phyloP scores from a whole-genome alignment of 1,140 invertebrate species.

The Periplaneta americana region DNA sequence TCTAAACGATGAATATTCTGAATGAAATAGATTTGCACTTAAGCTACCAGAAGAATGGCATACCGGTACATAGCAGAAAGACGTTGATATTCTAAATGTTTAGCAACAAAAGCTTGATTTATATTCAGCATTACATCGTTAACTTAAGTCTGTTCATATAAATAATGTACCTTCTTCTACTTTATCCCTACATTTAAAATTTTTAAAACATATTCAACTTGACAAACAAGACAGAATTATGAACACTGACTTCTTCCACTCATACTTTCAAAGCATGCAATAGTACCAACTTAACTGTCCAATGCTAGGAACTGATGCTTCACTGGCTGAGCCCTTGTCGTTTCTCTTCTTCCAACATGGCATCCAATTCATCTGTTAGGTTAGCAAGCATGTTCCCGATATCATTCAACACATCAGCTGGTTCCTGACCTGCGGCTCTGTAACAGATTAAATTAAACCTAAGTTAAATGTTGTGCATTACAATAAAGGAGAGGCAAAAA shows the following conservation, averaged over 20 bases:
- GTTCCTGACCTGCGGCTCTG: slow-evolving; percentile 45
- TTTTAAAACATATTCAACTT: not conserved
- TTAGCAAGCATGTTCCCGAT: slow-evolving; percentile 96
- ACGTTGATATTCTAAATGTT: no score
- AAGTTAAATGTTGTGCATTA: no score
- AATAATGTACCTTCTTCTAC: not conserved
- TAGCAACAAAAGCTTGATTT: no score
- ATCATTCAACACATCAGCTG: slow-evolving; percentile 88
- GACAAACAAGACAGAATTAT: not conserved
- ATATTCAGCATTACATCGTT: no score
- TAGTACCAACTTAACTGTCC: not conserved
- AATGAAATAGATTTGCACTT: no score
- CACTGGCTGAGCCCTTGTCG: slow-evolving; percentile 57
- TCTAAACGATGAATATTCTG: no score
- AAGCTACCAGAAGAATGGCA: no score
- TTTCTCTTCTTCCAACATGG: slow-evolving; percentile 90
- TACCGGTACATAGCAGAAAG: no score
- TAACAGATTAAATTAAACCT: not conserved
- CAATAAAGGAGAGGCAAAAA: no score
- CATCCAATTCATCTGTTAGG: slow-evolving; percentile 88
- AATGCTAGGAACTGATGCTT: not conserved
- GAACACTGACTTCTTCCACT: not conserved
- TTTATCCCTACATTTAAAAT: not conserved
- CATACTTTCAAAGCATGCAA: not conserved
- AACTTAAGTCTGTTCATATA: not conserved